A percentile compares a stretch with the other conserved stretches of the same genome.
Evolutionary conservation across 2,113 vertebrate species (phyloP).

Genomic region (Ceratotherium simum): DNA sequence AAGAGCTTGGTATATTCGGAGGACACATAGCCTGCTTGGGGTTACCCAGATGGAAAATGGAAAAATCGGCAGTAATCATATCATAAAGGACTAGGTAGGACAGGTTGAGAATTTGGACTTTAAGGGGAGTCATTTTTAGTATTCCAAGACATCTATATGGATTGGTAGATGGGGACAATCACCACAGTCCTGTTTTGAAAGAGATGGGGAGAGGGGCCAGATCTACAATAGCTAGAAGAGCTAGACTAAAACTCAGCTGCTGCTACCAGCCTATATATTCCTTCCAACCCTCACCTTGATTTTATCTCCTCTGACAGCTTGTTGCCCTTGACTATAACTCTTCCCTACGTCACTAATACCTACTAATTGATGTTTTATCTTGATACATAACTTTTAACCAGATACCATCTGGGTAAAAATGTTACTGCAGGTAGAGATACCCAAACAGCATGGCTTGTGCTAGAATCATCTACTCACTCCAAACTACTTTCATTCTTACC

Average conservation of each 20-base stretch:
- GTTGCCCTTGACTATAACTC: background rate
- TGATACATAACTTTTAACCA: constrained; percentile 16
- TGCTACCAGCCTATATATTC: background rate
- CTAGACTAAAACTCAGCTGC: background rate
- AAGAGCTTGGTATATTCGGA: background rate
- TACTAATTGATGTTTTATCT: constrained; percentile 1
- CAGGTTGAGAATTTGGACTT: background rate
- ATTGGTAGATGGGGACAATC: background rate
- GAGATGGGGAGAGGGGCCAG: background rate
- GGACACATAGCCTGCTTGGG: background rate
- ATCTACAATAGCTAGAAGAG: background rate
- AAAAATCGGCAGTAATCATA: background rate
- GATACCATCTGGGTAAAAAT: constrained; percentile 11
- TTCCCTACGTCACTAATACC: background rate
- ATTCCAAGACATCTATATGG: background rate
- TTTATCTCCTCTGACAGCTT: constrained; percentile 1
- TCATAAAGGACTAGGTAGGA: background rate
- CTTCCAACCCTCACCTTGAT: background rate
- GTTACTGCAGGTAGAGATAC: background rate
- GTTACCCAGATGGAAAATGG: background rate
- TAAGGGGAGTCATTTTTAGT: background rate
- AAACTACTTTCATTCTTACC: background rate
- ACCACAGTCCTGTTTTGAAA: background rate
- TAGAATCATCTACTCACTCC: background rate
- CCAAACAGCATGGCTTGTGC: background rate